These are phyloP conservation scores for Gymnoscelis rufifasciata DNA, from an alignment of 2,888 invertebrate genomes.

Conservation along the genomic window DNA sequence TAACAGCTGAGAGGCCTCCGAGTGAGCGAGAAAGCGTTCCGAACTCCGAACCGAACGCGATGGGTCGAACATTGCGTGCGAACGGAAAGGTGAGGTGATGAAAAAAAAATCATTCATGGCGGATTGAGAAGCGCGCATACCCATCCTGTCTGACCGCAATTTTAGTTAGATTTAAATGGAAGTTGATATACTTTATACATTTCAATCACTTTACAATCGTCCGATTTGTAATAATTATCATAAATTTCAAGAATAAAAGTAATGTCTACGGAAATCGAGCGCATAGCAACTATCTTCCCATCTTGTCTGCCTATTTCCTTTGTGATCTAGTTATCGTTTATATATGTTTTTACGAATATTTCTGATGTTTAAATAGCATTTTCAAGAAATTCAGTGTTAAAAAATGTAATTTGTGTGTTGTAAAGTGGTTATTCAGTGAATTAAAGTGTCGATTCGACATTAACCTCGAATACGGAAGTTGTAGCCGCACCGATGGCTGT, in stretches of 20 bases:
- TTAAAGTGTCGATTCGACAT: conserved; percentile 29
- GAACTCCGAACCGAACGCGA: no score
- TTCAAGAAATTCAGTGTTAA: conserved; percentile 13
- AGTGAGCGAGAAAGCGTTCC: no score
- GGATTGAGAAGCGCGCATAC: conserved; percentile 13
- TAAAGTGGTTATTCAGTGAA: conserved; percentile 20
- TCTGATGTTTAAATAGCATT: neutral
- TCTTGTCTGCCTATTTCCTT: conserved; percentile 65
- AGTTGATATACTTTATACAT: neutral
- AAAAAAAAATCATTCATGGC: conserved; percentile 21
- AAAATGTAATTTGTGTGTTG: conserved; percentile 9
- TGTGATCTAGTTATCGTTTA: conserved; percentile 65
- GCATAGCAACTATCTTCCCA: conserved; percentile 53
- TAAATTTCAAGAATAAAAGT: conserved; percentile 5
- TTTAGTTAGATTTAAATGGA: neutral
- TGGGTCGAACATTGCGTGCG: neutral
- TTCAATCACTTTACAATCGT: conserved; percentile 3
- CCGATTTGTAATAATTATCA: conserved; percentile 1
- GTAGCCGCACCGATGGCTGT: conserved; percentile 39
- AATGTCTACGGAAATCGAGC: conserved; percentile 35
- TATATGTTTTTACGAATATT: conserved; percentile 25
- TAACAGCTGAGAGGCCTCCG: no score
- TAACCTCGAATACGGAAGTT: conserved; percentile 57
- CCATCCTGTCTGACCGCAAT: neutral
- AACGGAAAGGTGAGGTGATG: neutral